Base-by-base conservation (phyloP, 2,797 vertebrate species). In the Microchirus variegatus region DNA sequence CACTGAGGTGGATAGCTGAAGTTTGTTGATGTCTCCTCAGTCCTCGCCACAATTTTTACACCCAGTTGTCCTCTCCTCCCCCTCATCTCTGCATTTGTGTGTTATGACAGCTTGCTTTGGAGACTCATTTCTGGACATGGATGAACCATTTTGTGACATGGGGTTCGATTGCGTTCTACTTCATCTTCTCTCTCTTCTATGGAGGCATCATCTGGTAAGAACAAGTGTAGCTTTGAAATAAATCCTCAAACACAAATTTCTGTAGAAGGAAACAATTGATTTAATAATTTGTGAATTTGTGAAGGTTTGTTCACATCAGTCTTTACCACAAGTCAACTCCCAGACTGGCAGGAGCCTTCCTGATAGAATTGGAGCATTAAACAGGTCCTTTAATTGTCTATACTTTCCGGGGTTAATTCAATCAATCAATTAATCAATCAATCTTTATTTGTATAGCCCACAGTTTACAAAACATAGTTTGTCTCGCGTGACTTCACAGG, bases 41-140 rank as follows among this genome's bases (percentile, higher is more conserved):
- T 19, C 41, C 31, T 5, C 54, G 7, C 62, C 45, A 10, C 36
- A 78, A 44, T 77, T 14, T 67, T 77, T 57, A 75, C 55, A 41
- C n/a, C 13, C 14, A 1, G 43, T 17, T 10, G 1, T 56, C 35
- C 4, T 12, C 11, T 12, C 10, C 17, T 2, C 16, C 16, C 36
- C 17, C 19, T 18, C 63, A 55, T 69, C 31, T 53, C n/a, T 71
- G 18, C 63, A 45, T 70, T 10, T 67, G 35, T 78, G 19, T 73
- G 55, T 54, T 0, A 47, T 55, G 16, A 53, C 82, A 99, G 97
- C 95, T 99, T 88, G 96, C 97, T 50, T 89, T 99, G 75, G 97
- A 99, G 91, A 99, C 97, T 60, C 95, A 96, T 77, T 98, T 97
- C 92, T 99, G 97, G 97, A 98, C 97, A 0, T 99, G 97, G 97